Evolutionary conservation across 2,113 vertebrate species (phyloP), one percentile per base, ranked within the genome.

Genomic region (Larimichthys crocea): DNA sequence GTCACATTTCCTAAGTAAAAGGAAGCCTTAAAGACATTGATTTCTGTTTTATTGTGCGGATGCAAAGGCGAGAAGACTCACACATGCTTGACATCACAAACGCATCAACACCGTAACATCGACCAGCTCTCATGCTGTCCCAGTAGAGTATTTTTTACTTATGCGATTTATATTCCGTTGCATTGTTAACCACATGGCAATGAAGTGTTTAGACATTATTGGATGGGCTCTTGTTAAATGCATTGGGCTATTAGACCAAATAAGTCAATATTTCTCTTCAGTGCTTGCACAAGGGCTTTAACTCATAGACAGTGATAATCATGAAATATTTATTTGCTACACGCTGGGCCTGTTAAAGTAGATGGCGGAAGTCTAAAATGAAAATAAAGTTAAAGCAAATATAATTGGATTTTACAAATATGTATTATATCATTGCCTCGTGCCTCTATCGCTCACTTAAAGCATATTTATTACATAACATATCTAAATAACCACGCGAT

Each of bases 181-280:
- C 49, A 40, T 69, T 49, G 65, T 79, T 24, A 31, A 65, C 24
- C 15, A 56, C 19, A 59, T 68, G 82, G 35, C 61, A 42, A 78
- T 86, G 64, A 89, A 91, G 85, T 72, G 75, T 77, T 74, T 40
- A 76, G 40, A 79, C 56, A 81, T 66, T 63, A 89, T 63, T 62
- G 74, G 24, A 81, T 42, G 48, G 79, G 4, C 29, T 17, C 70
- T 44, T 73, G 61, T 73, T 73, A 66, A 83, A 85, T 74, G 65
- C 71, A 72, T 7, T n/a, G 40, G 29, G 4, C 62, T 82, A 19
- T 83, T 60, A 71, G 55, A 73, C 48, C 76, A 64, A 29, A 65
- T 72, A 80, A 55, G 86, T 88, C 85, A 76, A 82, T 86, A 84
- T 65, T 46, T 66, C 3, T 75, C 49, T 42, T 56, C 26, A 49